These are phyloP conservation scores for Hassar affinis DNA, from an alignment of 2,113 vertebrate genomes.

Conservation along the genomic window DNA sequence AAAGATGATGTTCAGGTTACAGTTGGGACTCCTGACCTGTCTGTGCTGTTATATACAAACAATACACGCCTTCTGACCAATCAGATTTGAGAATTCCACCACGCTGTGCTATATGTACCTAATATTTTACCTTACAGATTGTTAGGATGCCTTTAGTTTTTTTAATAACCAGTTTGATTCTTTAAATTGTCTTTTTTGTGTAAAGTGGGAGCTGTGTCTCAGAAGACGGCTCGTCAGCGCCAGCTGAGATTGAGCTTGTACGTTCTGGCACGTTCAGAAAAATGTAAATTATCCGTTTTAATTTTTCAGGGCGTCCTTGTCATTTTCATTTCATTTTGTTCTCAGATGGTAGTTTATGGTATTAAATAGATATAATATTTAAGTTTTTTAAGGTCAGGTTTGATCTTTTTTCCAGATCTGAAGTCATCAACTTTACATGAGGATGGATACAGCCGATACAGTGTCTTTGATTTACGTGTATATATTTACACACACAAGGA, in stretches of 20 bases:
- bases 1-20: neutral
- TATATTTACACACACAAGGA: too few relatives aligned
- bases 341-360: too few relatives aligned
- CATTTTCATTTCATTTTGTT: too few relatives aligned
- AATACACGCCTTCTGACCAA: neutral
- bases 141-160: neutral
- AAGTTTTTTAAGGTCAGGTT: too few relatives aligned
- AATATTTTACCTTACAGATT: neutral
- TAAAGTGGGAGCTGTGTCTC: neutral
- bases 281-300: neutral
- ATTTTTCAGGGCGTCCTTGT: neutral
- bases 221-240: neutral
- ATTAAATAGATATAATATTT: too few relatives aligned
- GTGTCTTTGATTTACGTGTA: too few relatives aligned
- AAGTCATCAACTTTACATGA: neutral
- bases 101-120: neutral
- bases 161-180: neutral
- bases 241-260: constrained; percentile 2
- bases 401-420: neutral
- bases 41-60: neutral
- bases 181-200: neutral
- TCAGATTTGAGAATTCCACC: neutral
- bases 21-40: neutral
- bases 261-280: neutral
- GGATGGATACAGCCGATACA: neutral